Evolutionary conservation across 2,113 vertebrate genomes (phyloP).

Genomic region (Bufo bufo): DNA sequence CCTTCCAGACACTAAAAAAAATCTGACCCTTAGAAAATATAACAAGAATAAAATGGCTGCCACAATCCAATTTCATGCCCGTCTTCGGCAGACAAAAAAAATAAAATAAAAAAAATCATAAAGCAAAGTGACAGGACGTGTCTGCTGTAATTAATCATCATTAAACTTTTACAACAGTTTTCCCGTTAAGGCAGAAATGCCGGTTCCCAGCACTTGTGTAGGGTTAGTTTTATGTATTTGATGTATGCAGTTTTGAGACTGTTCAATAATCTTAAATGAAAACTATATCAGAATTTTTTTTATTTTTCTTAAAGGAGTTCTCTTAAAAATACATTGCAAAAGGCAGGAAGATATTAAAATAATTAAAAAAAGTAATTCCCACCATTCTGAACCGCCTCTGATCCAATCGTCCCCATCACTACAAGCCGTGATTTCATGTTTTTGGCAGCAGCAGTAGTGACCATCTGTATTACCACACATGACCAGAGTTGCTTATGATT

Average conservation of each 20-base stretch:
- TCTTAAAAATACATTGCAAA: too few relatives aligned
- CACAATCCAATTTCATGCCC: neutral
- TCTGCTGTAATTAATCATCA: slow-evolving; percentile 16
- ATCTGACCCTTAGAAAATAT: neutral
- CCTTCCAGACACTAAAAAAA: neutral
- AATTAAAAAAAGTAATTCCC: too few relatives aligned
- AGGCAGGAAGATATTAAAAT: too few relatives aligned
- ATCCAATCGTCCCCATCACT: too few relatives aligned
- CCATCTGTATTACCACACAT: too few relatives aligned
- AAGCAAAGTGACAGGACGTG: neutral
- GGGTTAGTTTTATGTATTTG: slow-evolving; percentile 7
- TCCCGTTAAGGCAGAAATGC: slow-evolving; percentile 36
- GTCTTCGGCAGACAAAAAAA: neutral
- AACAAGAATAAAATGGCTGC: neutral
- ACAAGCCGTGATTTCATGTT: too few relatives aligned
- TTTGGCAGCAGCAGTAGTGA: too few relatives aligned
- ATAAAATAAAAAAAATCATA: neutral
- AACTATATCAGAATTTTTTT: too few relatives aligned
- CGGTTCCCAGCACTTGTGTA: slow-evolving; percentile 10
- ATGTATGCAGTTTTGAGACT: slow-evolving; percentile 13
- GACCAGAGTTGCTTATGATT: too few relatives aligned
- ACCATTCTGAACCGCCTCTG: too few relatives aligned
- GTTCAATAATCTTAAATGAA: neutral
- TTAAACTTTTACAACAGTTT: slow-evolving; percentile 32
- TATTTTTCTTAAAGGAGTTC: too few relatives aligned